Base-by-base conservation (phyloP, 2,888 invertebrate species). In the Coleophora flavipennella region DNA sequence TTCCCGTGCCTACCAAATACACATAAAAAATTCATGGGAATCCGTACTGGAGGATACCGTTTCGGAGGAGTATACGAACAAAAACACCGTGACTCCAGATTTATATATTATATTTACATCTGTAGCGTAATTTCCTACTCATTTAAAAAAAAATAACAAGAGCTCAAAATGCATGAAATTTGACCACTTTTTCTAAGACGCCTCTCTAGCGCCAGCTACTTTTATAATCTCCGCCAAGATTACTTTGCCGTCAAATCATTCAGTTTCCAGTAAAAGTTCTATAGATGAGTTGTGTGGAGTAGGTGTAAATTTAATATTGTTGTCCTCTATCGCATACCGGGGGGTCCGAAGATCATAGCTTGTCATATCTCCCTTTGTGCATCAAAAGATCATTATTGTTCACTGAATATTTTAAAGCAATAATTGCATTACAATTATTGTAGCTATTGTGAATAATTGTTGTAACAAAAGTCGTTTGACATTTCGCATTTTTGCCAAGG, bases 271-370 rank as follows among this genome's bases (percentile, higher is more conserved):
- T 13, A 34, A 3, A 20, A 11, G 11, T 11, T 12, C 26, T 9
- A 35, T 1, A n/a, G 12, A 27, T 11, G 27, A 27, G 34, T 27
- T 27, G 27, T n/a, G 33, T 9, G 1, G 7, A 10, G 29, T 20
- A 20, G 26, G 1, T 13, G 40, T 8, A 45, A 31, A 37, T 31
- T 3, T 28, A 34, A 32, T 33, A 6, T 32, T 35, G 42, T 42
- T 9, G 29, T 28, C 36, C 28, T 20, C 1, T 33, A 32, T 28
- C n/a, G 26, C 55, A 36, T 47, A 40, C 56, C 63, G 73, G 79
- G 79, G 64, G 80, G 80, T 79, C 81, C 59, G 39, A 45, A 44
- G 65, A 53, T 78, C 75, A 74, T 55, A 64, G 45, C 57, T 63
- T 78, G 79, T 80, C 78, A 81, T 74, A 78, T 73, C 63, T 62